phyloP scores from a whole-genome alignment of 2,797 vertebrate genomes.

The Manis pentadactyla region DNA sequence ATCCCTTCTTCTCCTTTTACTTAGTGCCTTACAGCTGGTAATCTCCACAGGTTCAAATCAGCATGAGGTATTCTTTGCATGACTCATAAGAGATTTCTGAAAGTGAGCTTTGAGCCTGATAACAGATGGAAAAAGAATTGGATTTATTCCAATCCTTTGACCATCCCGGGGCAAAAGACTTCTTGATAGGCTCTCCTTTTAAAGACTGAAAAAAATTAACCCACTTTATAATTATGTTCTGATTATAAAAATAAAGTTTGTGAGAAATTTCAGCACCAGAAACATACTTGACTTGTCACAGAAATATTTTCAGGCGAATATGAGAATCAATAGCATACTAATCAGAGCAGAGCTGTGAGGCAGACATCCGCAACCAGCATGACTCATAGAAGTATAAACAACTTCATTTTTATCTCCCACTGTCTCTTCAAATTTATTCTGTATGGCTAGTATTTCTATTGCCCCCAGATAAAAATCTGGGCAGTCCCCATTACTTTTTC shows the following conservation, averaged over 20 bases:
- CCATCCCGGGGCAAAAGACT: slow-evolving; percentile 7
- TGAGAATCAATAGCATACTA: slow-evolving; percentile 54
- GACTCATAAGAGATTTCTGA: background rate
- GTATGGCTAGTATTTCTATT: slow-evolving; percentile 42
- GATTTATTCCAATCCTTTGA: slow-evolving; percentile 20
- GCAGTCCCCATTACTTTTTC: slow-evolving; percentile 52
- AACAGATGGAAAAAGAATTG: background rate
- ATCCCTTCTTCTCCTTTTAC: too few species aligned
- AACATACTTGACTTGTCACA: slow-evolving; percentile 50
- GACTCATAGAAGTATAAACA: slow-evolving; percentile 69
- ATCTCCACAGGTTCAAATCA: slow-evolving; percentile 26
- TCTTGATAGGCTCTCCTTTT: background rate
- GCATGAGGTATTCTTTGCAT: background rate
- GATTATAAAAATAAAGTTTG: slow-evolving; percentile 64
- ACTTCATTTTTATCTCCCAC: slow-evolving; percentile 71
- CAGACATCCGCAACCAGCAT: slow-evolving; percentile 28
- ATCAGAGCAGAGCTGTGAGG: slow-evolving; percentile 64
- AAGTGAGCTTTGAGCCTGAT: background rate
- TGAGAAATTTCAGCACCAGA: slow-evolving; percentile 60
- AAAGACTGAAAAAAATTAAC: slow-evolving; percentile 18
- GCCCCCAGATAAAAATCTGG: slow-evolving; percentile 50
- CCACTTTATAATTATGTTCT: slow-evolving; percentile 47
- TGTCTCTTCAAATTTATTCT: slow-evolving; percentile 66
- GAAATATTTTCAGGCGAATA: slow-evolving; percentile 70
- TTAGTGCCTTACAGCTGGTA: background rate